phyloP scores from a whole-genome alignment of 2,113 vertebrate species.

The Charina bottae region DNA sequence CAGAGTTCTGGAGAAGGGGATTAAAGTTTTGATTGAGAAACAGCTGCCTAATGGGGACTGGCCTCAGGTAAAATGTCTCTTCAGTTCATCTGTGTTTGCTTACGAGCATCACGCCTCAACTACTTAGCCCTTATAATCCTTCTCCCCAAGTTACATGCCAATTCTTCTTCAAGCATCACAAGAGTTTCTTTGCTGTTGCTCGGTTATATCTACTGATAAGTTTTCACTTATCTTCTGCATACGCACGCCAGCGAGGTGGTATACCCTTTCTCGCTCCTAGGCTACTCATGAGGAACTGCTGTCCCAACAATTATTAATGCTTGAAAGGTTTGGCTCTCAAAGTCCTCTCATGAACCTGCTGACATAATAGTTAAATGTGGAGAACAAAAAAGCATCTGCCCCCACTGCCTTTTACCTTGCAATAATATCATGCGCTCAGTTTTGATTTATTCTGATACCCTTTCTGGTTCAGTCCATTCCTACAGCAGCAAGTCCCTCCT shows the following conservation, averaged over 20 bases:
- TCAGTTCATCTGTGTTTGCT: not conserved
- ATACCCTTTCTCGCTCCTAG: not conserved
- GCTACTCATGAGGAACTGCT: not conserved
- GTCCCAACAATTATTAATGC: not conserved
- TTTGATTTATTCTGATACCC: not conserved
- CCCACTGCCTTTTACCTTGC: not conserved
- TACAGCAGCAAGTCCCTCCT: not conserved
- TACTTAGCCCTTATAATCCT: not conserved
- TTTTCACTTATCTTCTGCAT: not conserved
- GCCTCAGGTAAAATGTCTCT: conserved; percentile 84
- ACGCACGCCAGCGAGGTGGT: no score
- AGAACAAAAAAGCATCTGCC: not conserved
- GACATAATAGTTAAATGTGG: no score
- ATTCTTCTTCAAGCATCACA: not conserved
- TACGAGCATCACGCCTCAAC: not conserved
- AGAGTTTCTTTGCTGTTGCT: not conserved
- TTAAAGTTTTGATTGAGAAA: conserved; percentile 83
- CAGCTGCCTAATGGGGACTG: conserved; percentile 92
- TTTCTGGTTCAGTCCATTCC: not conserved
- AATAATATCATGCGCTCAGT: not conserved
- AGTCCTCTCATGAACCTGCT: not conserved
- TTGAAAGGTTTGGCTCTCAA: not conserved
- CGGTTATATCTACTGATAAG: no score
- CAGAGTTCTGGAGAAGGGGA: conserved; percentile 82
- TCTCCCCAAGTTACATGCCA: not conserved